Evolutionary conservation across 1,140 invertebrate species (phyloP), one percentile per base, ranked within the genome.

Genomic region (Drosophila willistoni): DNA sequence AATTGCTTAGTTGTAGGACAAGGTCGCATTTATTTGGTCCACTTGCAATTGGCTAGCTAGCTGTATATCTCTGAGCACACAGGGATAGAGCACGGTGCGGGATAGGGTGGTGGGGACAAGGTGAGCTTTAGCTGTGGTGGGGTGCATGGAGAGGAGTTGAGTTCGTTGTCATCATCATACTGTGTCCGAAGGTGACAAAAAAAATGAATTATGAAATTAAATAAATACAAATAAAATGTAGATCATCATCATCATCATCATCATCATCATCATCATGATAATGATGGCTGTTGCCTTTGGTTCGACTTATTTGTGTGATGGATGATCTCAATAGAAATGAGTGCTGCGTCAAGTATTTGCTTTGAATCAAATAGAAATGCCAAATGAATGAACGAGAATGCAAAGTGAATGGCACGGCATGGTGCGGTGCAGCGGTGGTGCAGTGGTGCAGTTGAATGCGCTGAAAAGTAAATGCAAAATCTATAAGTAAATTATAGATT

Each of bases 11-110:
- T 87, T 51, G 84, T 87, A 82, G 84, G 78, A 87, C 84, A 87
- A 87, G 84, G 84, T 87, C 84, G 84, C 80, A 68, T 84, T 90
- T 90, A 87, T 87, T 84, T 72, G 80, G 81, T 87, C 77, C 83
- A 77, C 67, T 78, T 74, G 72, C 82, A 86, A 86, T 89, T 82
- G 84, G 84, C 65, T 63, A 73, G 44, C 44, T 47, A 51, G 36
- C 36, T 39, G 29, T 29, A 29, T 29, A 36, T 36, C 14, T 9
- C 44, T 47, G 19, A 12, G 10, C 17, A 22, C 7, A 47, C 19
- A 19, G 19, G 19, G 9, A 17, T 9, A 22, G 36, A 39, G 36
- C 7, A 10, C 19, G 44, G 17, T 9, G 79, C 59, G 79, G 64
- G 62, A 56, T 14, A 41, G 3, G 10, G 10, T 17, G 6, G 12